Base-by-base conservation (phyloP, 2,888 invertebrate species). In the Notodonta ziczac region DNA sequence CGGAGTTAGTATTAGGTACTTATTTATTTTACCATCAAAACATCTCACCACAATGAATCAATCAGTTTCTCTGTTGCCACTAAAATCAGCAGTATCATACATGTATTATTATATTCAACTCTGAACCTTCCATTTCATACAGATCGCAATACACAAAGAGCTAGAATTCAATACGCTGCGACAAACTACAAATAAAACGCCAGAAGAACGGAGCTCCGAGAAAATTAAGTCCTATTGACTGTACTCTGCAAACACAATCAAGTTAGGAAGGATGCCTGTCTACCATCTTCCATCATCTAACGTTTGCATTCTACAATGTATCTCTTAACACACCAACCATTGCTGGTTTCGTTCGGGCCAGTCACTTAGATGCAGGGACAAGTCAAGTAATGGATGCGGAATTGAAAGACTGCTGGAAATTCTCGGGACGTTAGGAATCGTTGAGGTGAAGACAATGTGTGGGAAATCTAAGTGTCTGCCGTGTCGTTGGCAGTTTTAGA, bases 201-300 rank as follows among this genome's bases (percentile, higher is more conserved):
- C 62, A 70, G 75, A 73, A 80, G 79, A 73, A 73, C 72, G 70
- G 67, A 77, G 74, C 74, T 69, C 67, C 60, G 77, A 80, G 84
- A 85, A 86, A 88, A 88, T 87, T 86, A 86, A 85, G 85, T 82
- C 78, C 81, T 82, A 82, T 84, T 83, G 84, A 84, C 84, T 80
- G 81, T 83, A 72, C 81, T 72, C 69, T 69, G 78, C 84, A 84
- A 84, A 84, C 80, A 84, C 84, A 84, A 84, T 84, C 84, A 84
- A 76, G 70, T 61, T 48, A 70, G 84, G 84, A 82, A 83, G 80
- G 78, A 82, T 72, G 78, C 67, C 67, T 65, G 56, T 60, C 67
- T 61, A 80, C 75, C 59, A 63, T 5, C 44, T 44, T 55, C 40
- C n/a, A 16, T 13, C 12, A n/a, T 14, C 8, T 35, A 40, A 58